phyloP scores from a whole-genome alignment of 1,140 invertebrate species.

The Latrodectus geometricus region DNA sequence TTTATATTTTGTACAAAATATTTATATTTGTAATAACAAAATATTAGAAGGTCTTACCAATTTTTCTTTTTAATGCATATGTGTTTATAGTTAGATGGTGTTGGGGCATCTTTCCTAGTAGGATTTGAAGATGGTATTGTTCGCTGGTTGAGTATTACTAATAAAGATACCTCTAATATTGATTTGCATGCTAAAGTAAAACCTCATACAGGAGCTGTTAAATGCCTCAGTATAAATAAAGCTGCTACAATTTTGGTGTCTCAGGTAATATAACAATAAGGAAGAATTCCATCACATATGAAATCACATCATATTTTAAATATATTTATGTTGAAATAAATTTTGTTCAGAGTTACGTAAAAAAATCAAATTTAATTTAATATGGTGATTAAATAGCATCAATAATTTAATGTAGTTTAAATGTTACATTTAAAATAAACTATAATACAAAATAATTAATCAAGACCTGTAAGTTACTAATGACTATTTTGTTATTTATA shows the following conservation, averaged over 20 bases:
- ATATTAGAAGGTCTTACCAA: neutral
- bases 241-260: constrained; percentile 4
- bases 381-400: too few relatives aligned
- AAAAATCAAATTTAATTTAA: too few relatives aligned
- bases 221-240: neutral
- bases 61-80: neutral
- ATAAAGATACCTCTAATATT: neutral
- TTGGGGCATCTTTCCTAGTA: constrained; percentile 36
- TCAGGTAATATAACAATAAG: constrained; percentile 22
- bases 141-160: constrained; percentile 2
- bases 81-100: constrained; percentile 29
- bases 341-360: too few relatives aligned
- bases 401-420: too few relatives aligned
- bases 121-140: constrained; percentile 41
- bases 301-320: neutral
- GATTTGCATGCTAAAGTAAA: constrained; percentile 5
- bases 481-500: too few relatives aligned
- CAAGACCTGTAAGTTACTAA: too few relatives aligned
- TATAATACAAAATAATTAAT: too few relatives aligned
- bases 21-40: too few relatives aligned
- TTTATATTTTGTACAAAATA: too few relatives aligned
- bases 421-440: too few relatives aligned
- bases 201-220: neutral
- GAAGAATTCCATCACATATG: neutral
- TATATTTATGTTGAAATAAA: neutral